Conservation (phyloP, 2,113 vertebrate species). For the Eidolon helvum region DNA sequence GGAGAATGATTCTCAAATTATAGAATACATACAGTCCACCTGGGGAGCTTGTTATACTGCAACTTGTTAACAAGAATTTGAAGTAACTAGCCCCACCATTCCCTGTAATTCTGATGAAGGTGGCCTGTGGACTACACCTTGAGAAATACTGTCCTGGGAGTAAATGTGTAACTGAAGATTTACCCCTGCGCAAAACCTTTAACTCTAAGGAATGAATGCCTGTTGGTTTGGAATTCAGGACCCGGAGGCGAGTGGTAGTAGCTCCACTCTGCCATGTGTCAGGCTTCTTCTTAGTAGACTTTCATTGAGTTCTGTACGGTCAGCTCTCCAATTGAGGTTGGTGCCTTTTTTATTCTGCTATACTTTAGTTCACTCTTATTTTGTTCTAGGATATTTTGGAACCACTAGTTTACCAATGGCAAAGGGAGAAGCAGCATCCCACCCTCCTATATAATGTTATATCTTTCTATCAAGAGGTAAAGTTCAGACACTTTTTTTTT, state of each 20-base stretch:
- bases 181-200: not conserved
- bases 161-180: not conserved
- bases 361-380: not conserved
- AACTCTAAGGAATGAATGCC: not conserved
- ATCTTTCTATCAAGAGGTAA: not conserved
- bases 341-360: not conserved
- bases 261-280: not conserved
- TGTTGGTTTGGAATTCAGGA: not conserved
- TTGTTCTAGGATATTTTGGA: conserved; percentile 22
- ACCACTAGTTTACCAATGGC: not conserved
- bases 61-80: conserved; percentile 12
- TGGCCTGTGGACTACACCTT: not conserved
- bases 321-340: not conserved
- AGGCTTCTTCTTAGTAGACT: not conserved
- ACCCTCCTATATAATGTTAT: not conserved
- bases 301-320: not conserved
- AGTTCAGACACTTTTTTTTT: not conserved
- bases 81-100: not conserved
- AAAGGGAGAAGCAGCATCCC: not conserved
- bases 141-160: not conserved
- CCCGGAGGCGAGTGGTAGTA: not conserved
- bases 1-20: not conserved
- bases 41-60: not conserved
- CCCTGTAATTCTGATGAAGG: not conserved
- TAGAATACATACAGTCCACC: not conserved